These are phyloP conservation scores for Acanthosepion lycidas DNA, from an alignment of 2,888 invertebrate genomes.

Conservation along the genomic window DNA sequence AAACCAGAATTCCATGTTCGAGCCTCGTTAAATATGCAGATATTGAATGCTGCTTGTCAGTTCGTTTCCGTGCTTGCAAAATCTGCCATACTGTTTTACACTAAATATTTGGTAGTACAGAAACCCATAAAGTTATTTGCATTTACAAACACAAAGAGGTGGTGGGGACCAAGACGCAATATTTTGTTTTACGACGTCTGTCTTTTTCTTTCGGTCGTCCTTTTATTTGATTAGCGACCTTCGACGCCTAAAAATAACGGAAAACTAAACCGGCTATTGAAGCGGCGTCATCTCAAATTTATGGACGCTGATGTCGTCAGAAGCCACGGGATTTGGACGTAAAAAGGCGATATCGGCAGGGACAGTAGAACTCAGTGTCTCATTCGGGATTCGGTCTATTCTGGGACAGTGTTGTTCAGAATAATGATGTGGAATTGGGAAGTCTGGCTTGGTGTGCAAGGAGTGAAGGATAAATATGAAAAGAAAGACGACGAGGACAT, in stretches of 20 bases:
- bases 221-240: background rate
- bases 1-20: no score
- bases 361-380: background rate
- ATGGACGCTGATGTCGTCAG: background rate
- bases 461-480: background rate
- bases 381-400: slow-evolving; percentile 18
- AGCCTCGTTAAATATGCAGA: no score
- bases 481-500: background rate
- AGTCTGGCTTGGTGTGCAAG: background rate
- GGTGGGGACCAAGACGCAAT: background rate
- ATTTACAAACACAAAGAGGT: no score
- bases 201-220: background rate
- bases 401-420: background rate
- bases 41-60: no score
- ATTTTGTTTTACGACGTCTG: background rate
- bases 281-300: slow-evolving; percentile 17
- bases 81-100: background rate
- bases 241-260: background rate
- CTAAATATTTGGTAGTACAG: background rate
- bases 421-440: background rate
- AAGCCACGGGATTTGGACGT: background rate
- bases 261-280: background rate
- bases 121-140: no score
- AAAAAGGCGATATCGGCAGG: background rate
- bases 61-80: background rate